A percentile compares a stretch with the other conserved stretches of the same genome.
phyloP scores from a whole-genome alignment of 1,140 invertebrate species.

The Drosophila yakuba region DNA sequence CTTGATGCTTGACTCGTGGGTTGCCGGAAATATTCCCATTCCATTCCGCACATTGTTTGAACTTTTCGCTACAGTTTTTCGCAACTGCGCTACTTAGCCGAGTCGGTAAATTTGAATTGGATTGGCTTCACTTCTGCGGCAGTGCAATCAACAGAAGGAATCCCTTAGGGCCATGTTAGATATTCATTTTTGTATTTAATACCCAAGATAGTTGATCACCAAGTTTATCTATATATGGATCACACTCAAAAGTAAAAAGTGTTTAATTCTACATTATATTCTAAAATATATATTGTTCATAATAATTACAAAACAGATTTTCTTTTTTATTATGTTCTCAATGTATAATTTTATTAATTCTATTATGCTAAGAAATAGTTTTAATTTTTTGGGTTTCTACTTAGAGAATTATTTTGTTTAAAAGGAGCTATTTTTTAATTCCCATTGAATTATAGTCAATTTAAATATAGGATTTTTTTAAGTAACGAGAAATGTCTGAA shows the following conservation, averaged over 20 bases:
- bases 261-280: no score
- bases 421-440: no score
- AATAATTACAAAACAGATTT: no score
- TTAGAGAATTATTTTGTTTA: not conserved
- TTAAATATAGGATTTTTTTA: no score
- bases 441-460: no score
- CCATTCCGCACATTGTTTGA: conserved; percentile 63
- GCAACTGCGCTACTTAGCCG: conserved; percentile 60
- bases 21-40: not conserved
- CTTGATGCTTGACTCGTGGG: conserved; percentile 39
- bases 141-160: conserved; percentile 33
- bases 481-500: no score
- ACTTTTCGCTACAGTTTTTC: conserved; percentile 54
- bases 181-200: conserved; percentile 64
- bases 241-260: not conserved
- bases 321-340: not conserved
- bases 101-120: conserved; percentile 73
- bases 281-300: no score
- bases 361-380: no score
- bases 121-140: conserved; percentile 28
- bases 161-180: conserved; percentile 55
- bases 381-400: not conserved
- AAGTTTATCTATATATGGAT: conserved; percentile 1
- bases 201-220: conserved; percentile 38
- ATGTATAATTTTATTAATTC: no score